Percentiles rank a stretch among this genome's conserved stretches.
phyloP scores from a whole-genome alignment of 2,888 invertebrate species.

The Acanthoscelides obtectus region DNA sequence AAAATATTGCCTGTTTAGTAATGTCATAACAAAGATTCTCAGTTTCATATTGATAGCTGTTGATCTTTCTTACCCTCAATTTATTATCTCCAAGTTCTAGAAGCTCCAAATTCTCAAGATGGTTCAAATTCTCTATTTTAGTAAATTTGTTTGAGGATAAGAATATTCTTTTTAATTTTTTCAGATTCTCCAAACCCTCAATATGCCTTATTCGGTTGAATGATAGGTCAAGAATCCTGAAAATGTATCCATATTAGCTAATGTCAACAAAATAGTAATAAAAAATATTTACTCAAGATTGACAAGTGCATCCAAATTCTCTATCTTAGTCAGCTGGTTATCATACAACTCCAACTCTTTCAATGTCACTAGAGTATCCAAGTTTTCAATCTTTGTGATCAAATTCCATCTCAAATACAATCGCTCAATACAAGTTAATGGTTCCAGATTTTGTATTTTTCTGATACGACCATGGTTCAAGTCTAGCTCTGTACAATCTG shows the following conservation, averaged over 20 bases:
- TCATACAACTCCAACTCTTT: constrained; percentile 93
- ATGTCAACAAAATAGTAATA: constrained; percentile 6
- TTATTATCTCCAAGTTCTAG: constrained; percentile 95
- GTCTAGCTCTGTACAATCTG: constrained; percentile 70
- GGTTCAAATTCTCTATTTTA: constrained; percentile 82
- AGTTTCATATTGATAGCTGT: too few species aligned
- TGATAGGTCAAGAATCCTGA: constrained; percentile 85
- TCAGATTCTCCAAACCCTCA: constrained; percentile 70
- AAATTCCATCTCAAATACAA: constrained; percentile 92
- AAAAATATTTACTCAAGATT: constrained; percentile 74
- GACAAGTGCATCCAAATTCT: constrained; percentile 79
- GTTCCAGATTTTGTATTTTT: constrained; percentile 79
- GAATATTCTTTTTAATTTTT: constrained; percentile 76
- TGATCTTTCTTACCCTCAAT: constrained; percentile 63
- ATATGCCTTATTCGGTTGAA: constrained; percentile 91
- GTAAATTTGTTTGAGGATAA: constrained; percentile 86
- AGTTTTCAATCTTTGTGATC: constrained; percentile 89
- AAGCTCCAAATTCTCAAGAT: constrained; percentile 72
- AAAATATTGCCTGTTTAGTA: too few species aligned
- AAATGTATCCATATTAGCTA: too few species aligned
- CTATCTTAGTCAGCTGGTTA: constrained; percentile 90
- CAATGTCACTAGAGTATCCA: constrained; percentile 69
- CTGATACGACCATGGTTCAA: constrained; percentile 85
- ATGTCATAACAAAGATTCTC: too few species aligned
- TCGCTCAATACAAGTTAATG: constrained; percentile 67